phyloP scores from a whole-genome alignment of 2,113 vertebrate genomes.

The Aegotheles bennettii region DNA sequence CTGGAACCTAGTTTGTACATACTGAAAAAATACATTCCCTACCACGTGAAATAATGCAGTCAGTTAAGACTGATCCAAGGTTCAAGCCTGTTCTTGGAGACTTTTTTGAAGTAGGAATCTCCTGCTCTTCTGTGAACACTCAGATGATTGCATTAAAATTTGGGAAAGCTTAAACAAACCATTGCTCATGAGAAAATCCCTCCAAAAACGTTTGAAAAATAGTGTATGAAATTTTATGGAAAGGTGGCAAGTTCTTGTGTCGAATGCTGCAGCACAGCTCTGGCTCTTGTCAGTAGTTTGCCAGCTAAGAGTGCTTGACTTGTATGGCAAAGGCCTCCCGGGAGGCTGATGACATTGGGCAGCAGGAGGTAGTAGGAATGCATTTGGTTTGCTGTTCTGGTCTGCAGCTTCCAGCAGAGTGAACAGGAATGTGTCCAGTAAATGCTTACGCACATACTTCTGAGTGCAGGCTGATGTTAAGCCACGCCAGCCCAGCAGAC shows the following conservation, averaged over 20 bases:
- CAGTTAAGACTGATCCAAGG: not conserved
- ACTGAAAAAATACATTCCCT: not conserved
- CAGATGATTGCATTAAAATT: not conserved
- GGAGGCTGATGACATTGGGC: not conserved
- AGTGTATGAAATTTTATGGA: not conserved
- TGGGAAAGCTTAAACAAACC: not conserved
- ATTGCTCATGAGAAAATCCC: not conserved
- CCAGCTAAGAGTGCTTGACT: not conserved
- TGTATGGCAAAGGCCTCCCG: not conserved
- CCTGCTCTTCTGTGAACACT: not conserved
- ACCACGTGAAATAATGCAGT: not conserved
- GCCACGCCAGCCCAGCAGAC: not conserved
- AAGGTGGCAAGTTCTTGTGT: not conserved
- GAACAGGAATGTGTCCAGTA: not conserved
- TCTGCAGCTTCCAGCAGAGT: not conserved
- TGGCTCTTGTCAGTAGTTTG: not conserved
- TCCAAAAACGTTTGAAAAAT: not conserved
- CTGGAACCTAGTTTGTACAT: not conserved
- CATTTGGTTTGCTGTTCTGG: not conserved
- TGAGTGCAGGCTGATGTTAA: not conserved
- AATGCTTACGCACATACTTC: not conserved
- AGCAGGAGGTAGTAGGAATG: not conserved
- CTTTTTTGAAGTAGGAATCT: not conserved
- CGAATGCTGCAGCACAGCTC: not conserved
- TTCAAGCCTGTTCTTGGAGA: not conserved